phyloP scores from a whole-genome alignment of 2,113 vertebrate species.

The Caranx ignobilis region DNA sequence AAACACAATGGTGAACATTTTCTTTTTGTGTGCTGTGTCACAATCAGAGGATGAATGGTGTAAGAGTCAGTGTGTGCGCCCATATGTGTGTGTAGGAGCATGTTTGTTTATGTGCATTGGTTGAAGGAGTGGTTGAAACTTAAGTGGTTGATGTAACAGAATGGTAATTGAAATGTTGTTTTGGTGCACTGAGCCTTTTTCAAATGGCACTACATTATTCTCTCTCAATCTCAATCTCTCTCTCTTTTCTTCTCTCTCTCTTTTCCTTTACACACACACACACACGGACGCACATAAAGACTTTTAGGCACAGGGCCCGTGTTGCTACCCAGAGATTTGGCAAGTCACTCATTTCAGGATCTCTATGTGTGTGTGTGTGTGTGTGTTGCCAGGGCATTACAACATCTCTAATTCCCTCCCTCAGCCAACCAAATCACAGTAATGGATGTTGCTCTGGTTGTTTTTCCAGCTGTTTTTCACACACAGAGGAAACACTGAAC shows the following conservation, averaged over 20 bases:
- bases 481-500: not conserved
- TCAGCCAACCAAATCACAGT: constrained; percentile 55
- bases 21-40: constrained; percentile 41
- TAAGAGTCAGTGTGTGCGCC: constrained; percentile 21
- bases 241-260: no score
- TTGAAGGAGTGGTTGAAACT: constrained; percentile 11
- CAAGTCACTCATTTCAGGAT: constrained; percentile 57
- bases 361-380: constrained; percentile 26
- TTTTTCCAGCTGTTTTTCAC: constrained; percentile 31
- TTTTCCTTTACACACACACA: not conserved
- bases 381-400: constrained; percentile 68
- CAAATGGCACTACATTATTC: constrained; percentile 54
- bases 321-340: constrained; percentile 71
- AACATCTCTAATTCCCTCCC: constrained; percentile 62
- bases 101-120: constrained; percentile 15
- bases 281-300: constrained; percentile 13
- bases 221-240: not conserved
- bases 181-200: constrained; percentile 33
- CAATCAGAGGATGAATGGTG: constrained; percentile 33
- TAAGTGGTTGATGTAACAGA: constrained; percentile 55
- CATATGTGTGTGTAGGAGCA: not conserved
- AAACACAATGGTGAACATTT: constrained; percentile 34
- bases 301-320: constrained; percentile 45
- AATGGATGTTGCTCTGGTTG: constrained; percentile 35
- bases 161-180: constrained; percentile 62